Evolutionary conservation across 2,113 vertebrate genomes (phyloP).

Genomic region (Lophochroa leadbeateri): DNA sequence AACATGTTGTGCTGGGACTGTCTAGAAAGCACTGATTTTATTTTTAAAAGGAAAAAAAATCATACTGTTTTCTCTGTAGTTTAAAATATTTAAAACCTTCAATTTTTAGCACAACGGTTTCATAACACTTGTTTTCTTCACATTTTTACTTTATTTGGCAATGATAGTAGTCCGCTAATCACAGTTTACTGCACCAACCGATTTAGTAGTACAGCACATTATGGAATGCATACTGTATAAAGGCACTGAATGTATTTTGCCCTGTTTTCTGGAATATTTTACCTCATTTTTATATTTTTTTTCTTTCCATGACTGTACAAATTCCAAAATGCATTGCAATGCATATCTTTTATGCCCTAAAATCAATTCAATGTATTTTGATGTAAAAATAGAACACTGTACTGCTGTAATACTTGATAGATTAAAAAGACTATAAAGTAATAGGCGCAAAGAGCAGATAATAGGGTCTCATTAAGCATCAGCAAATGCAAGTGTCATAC

Average conservation of each 20-base stretch:
- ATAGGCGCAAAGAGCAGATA: conserved; percentile 74
- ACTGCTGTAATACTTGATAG: conserved; percentile 66
- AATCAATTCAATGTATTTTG: conserved; percentile 61
- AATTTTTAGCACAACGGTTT: conserved; percentile 47
- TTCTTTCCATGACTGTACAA: conserved; percentile 68
- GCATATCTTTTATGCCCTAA: conserved; percentile 62
- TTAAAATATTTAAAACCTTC: conserved; percentile 9
- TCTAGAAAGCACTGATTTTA: conserved; percentile 1
- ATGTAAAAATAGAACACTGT: conserved; percentile 74
- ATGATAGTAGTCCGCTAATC: conserved; percentile 37
- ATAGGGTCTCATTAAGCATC: conserved; percentile 76
- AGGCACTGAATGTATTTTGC: conserved; percentile 79
- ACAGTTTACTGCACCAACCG: not conserved
- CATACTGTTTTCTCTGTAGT: not conserved
- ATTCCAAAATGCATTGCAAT: conserved; percentile 71
- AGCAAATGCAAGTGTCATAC: conserved; percentile 76
- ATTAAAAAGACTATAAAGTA: conserved; percentile 70
- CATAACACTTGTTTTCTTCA: conserved; percentile 34
- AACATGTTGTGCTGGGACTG: conserved; percentile 12
- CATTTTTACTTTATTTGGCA: conserved; percentile 64
- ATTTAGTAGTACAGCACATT: conserved; percentile 20
- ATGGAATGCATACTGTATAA: conserved; percentile 75
- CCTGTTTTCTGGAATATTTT: conserved; percentile 68
- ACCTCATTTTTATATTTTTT: conserved; percentile 52
- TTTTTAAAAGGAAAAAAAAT: not conserved